phyloP scores from a whole-genome alignment of 2,113 vertebrate genomes.

The Phyllostomus hastatus region DNA sequence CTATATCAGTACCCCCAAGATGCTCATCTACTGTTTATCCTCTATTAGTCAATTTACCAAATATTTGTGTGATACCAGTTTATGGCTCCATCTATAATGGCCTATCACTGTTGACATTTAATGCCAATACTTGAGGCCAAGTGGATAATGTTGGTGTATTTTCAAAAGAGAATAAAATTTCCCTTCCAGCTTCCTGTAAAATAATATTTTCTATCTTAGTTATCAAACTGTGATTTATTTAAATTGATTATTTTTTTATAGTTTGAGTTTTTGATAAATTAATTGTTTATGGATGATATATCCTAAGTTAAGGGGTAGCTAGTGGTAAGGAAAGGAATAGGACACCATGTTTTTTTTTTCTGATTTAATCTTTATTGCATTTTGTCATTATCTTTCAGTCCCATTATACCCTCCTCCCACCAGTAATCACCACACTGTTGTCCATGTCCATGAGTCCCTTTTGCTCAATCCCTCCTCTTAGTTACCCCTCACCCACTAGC shows the following conservation, averaged over 20 bases:
- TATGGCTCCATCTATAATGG: background rate
- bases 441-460: no score
- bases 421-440: no score
- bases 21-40: background rate
- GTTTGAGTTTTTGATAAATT: slow-evolving; percentile 5
- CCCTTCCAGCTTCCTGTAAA: background rate
- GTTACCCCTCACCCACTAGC: no score
- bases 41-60: background rate
- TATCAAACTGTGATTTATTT: background rate
- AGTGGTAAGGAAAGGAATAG: background rate
- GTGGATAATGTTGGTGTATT: background rate
- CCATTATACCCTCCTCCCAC: no score
- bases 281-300: background rate
- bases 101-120: background rate
- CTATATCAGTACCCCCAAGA: background rate
- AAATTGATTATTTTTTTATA: slow-evolving; percentile 34
- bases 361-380: no score
- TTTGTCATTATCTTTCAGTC: no score
- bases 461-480: no score
- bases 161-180: background rate
- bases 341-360: background rate
- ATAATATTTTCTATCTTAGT: background rate
- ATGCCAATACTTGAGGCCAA: background rate
- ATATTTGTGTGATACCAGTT: background rate
- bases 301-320: background rate